Conservation (phyloP, 2,888 invertebrate genomes). For the Junonia oenone region DNA sequence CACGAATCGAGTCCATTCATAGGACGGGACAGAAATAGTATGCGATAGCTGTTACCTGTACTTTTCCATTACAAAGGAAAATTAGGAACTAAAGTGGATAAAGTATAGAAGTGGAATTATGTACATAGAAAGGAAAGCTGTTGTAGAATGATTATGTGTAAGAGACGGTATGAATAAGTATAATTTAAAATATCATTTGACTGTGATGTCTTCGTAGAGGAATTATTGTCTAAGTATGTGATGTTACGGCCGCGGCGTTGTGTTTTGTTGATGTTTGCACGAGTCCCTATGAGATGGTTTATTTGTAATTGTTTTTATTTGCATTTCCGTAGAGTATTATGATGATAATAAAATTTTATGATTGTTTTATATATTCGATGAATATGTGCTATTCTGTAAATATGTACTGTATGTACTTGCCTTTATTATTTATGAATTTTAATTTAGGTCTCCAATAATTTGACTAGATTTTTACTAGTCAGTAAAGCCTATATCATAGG, state of each 20-base stretch:
- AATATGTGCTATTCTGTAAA: constrained; percentile 63
- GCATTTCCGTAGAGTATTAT: constrained; percentile 60
- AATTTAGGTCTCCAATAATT: constrained; percentile 52
- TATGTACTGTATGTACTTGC: constrained; percentile 68
- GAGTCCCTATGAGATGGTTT: constrained; percentile 41
- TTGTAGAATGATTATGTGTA: constrained; percentile 22
- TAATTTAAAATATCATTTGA: constrained; percentile 56
- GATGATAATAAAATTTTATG: constrained; percentile 40
- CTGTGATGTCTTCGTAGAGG: constrained; percentile 79
- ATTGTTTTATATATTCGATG: constrained; percentile 58
- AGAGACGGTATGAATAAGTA: constrained; percentile 28
- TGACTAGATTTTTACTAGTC: constrained; percentile 75
- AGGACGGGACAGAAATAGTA: constrained; percentile 62
- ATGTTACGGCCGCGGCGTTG: constrained; percentile 41
- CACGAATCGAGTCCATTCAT: constrained; percentile 84
- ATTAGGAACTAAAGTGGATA: constrained; percentile 31
- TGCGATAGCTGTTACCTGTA: constrained; percentile 57
- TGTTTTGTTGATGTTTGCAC: constrained; percentile 64
- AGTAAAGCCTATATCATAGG: constrained; percentile 38
- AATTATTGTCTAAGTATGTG: constrained; percentile 59
- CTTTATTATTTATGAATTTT: constrained; percentile 67
- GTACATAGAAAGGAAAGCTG: constrained; percentile 19
- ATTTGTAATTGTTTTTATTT: constrained; percentile 49
- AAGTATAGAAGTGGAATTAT: constrained; percentile 26
- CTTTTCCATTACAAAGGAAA: constrained; percentile 9